Percentiles rank a stretch among this genome's conserved stretches.
Conservation (phyloP, 2,888 invertebrate species). For the Tipula unca region DNA sequence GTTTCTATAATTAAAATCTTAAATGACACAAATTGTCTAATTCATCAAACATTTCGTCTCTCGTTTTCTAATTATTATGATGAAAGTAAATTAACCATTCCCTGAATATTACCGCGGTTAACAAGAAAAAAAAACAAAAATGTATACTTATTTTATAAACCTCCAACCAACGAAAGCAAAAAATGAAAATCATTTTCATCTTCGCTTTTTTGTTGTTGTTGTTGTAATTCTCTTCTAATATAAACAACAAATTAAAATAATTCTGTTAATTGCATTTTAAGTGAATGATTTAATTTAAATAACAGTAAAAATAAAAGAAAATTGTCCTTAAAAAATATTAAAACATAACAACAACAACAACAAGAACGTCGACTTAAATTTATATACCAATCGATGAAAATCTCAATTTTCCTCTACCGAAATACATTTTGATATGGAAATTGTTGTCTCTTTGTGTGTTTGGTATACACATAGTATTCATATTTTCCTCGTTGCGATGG, state of each 20-base stretch:
- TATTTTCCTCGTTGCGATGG: background rate
- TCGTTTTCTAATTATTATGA: background rate
- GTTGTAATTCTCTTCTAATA: background rate
- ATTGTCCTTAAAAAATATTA: slow-evolving; percentile 4
- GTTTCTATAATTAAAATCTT: background rate
- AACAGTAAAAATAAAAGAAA: background rate
- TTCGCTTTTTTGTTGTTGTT: background rate
- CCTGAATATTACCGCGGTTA: background rate
- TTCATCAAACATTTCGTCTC: background rate
- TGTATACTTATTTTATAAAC: background rate
- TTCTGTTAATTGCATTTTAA: slow-evolving; percentile 18
- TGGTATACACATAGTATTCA: background rate
- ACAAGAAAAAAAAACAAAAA: background rate
- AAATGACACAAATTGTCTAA: background rate
- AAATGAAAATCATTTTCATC: background rate
- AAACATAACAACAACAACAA: background rate
- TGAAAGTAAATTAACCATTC: background rate
- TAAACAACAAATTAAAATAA: slow-evolving; percentile 15
- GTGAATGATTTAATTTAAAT: slow-evolving; percentile 18
- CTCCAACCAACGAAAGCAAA: background rate
- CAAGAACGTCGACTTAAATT: background rate
- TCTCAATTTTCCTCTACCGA: background rate
- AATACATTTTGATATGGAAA: background rate
- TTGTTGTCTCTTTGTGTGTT: background rate
- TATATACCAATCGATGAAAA: background rate